phyloP scores from a whole-genome alignment of 2,113 vertebrate species.

The Platichthys flesus region DNA sequence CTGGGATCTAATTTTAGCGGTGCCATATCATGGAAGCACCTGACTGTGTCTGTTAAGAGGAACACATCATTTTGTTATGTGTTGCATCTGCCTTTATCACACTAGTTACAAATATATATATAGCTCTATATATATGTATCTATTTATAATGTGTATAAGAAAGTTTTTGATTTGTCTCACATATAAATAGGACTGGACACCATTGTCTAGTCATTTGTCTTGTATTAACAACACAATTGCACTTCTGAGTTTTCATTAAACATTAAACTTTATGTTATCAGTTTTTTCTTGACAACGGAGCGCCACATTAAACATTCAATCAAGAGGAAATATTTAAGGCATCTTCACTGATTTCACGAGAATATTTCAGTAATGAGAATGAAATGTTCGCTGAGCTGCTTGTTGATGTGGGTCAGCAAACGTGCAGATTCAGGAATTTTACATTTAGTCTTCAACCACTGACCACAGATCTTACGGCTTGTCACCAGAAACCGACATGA shows the following conservation, averaged over 20 bases:
- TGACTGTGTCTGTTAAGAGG: constrained; percentile 68
- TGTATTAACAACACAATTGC: background rate
- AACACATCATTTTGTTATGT: constrained; percentile 37
- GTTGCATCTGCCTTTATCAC: constrained; percentile 37
- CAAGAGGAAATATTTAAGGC: background rate
- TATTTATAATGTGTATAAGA: background rate
- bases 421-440: background rate
- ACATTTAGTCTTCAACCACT: background rate
- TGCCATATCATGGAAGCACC: constrained; percentile 59
- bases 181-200: background rate
- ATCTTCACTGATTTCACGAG: background rate
- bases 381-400: background rate
- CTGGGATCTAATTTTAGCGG: constrained; percentile 74
- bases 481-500: no score
- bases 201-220: background rate
- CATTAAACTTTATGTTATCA: no score
- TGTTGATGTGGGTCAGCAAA: background rate
- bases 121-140: background rate
- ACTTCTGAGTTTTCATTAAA: no score
- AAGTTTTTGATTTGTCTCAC: background rate
- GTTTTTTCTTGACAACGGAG: background rate
- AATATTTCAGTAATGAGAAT: background rate
- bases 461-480: no score
- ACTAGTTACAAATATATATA: background rate
- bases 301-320: background rate